A percentile compares a stretch with the other conserved stretches of the same genome.
phyloP scores from a whole-genome alignment of 2,113 vertebrate species.

The Albula glossodonta region DNA sequence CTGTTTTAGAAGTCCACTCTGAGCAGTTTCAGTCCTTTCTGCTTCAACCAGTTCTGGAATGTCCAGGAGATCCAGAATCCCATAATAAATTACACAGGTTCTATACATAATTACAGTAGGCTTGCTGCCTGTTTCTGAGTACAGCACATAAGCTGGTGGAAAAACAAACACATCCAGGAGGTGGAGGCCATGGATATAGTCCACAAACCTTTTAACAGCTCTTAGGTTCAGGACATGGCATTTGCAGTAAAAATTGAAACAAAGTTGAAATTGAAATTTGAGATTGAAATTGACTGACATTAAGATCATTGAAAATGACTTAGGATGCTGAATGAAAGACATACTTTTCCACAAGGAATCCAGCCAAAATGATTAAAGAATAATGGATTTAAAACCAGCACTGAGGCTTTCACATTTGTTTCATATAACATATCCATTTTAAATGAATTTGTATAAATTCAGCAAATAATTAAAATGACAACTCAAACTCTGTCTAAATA shows the following conservation, averaged over 20 bases:
- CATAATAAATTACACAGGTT: constrained; percentile 78
- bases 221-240: not conserved
- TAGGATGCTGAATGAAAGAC: not conserved
- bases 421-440: constrained; percentile 4
- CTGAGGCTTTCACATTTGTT: constrained; percentile 8
- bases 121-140: constrained; percentile 47
- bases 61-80: constrained; percentile 38
- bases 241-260: not conserved
- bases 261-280: not conserved
- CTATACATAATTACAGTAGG: constrained; percentile 85
- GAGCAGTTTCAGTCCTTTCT: constrained; percentile 52
- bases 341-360: not conserved
- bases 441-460: constrained; percentile 19
- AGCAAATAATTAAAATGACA: constrained; percentile 7
- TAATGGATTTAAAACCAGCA: constrained; percentile 2
- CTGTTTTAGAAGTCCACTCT: constrained; percentile 53
- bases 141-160: constrained; percentile 47
- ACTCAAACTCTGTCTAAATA: not conserved
- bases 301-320: not conserved
- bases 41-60: constrained; percentile 40
- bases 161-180: constrained; percentile 35
- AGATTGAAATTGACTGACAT: not conserved
- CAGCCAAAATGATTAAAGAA: not conserved
- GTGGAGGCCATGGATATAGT: not conserved
- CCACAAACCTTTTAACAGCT: not conserved